Evolutionary conservation across 2,797 vertebrate species (phyloP).

Genomic region (Valencia hispanica): DNA sequence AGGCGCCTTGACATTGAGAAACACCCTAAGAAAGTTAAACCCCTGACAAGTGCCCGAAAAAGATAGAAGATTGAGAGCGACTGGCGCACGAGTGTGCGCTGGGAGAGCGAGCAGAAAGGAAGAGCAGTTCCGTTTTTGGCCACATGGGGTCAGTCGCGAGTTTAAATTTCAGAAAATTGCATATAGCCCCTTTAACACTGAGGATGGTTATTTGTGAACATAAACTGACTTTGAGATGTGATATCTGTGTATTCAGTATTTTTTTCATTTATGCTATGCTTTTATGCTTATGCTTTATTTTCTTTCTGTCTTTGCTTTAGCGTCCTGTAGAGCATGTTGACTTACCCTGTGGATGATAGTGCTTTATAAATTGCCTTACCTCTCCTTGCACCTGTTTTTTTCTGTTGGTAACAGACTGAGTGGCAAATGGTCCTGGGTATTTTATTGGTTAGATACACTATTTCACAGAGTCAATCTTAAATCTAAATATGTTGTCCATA

Average conservation of each 20-base stretch:
- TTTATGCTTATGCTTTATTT: not conserved
- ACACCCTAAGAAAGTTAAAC: too few relatives aligned
- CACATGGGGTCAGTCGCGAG: too few relatives aligned
- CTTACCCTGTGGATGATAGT: not conserved
- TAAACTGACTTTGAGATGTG: not conserved
- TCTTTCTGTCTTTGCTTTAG: not conserved
- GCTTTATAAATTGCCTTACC: not conserved
- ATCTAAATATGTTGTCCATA: not conserved
- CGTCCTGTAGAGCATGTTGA: not conserved
- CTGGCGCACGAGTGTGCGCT: too few relatives aligned
- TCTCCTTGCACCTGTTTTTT: not conserved
- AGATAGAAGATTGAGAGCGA: too few relatives aligned
- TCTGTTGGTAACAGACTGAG: not conserved
- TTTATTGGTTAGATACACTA: not conserved
- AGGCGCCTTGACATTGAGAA: too few relatives aligned
- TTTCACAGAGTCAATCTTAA: not conserved
- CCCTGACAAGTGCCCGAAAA: too few relatives aligned
- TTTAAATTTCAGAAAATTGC: too few relatives aligned
- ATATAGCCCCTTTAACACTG: not conserved
- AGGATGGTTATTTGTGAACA: not conserved
- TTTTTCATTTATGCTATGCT: not conserved
- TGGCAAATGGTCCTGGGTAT: not conserved
- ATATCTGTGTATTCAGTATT: not conserved
- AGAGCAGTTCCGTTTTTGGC: too few relatives aligned
- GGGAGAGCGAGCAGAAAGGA: too few relatives aligned